Evolutionary conservation across 2,113 vertebrate species (phyloP), one percentile per base, ranked within the genome.

Genomic region (Stomatorhinus ivindoensis): DNA sequence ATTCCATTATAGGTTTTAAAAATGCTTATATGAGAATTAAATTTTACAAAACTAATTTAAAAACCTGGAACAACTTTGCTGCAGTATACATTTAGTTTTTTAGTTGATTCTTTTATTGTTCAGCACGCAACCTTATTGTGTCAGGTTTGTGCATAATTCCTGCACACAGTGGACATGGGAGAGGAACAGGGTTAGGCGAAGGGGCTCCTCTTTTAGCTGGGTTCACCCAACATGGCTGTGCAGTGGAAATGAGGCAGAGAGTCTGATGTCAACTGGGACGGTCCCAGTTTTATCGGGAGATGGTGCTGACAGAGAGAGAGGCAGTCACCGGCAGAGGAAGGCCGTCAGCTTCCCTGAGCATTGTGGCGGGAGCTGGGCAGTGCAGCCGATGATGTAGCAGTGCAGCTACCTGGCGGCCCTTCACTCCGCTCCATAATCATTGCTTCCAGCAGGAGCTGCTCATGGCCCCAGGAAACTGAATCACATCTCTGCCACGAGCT

Each of bases 401-500:
- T 27, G 21, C n/a, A 51, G n/a, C n/a, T n/a, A 61, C 13, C 53
- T 88, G 83, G 53, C 47, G 86, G 89, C 65, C 86, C 90, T 44
- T 88, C 58, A 65, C 87, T 89, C 84, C 46, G 44, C 27, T 86
- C 39, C 85, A 82, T 86, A 91, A 91, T 91, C 88, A 51, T 89
- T 89, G 88, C 51, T 91, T 90, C 73, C 50, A 89, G 89, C 87
- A 55, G 88, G 73, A 8, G 51, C 3, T 87, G 69, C 51, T 35
- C 61, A 44, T 46, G 48, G 58, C 87, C 87, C 21, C 87, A 69
- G 87, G 58, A 85, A 85, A 85, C 50, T 27, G 83, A 85, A 85
- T 85, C 87, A 31, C 87, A 47, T 88, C 87, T 88, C 58, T 31
- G 83, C 47, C 4, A 13, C 44, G 10, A 27, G 27, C 87, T 80